Conservation (phyloP, 2,113 vertebrate species). For the Peromyscus maniculatus region DNA sequence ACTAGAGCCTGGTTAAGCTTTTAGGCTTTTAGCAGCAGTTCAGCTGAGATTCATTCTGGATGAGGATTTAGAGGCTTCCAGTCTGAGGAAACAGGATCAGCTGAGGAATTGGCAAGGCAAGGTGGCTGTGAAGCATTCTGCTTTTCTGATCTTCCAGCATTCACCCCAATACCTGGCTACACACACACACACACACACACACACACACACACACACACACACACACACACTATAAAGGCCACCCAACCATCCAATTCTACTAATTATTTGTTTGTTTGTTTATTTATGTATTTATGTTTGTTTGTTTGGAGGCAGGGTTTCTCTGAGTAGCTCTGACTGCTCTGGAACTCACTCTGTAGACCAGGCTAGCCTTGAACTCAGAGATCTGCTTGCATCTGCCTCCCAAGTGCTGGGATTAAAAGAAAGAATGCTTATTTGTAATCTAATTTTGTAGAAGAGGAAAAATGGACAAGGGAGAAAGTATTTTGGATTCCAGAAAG, state of each 20-base stretch:
- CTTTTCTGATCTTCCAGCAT: too few relatives aligned
- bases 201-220: too few relatives aligned
- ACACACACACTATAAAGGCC: not conserved
- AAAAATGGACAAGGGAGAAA: not conserved
- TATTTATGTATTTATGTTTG: too few relatives aligned
- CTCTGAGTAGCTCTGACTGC: not conserved
- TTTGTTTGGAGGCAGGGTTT: not conserved
- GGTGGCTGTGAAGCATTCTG: too few relatives aligned
- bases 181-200: too few relatives aligned
- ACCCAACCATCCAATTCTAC: not conserved
- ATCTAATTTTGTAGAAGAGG: slow-evolving; percentile 1
- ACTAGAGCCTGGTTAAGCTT: too few relatives aligned
- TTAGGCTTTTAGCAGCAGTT: too few relatives aligned
- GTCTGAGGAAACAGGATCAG: too few relatives aligned
- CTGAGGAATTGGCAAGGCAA: too few relatives aligned
- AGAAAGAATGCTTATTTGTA: not conserved
- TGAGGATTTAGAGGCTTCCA: too few relatives aligned
- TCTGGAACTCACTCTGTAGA: not conserved
- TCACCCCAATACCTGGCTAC: too few relatives aligned
- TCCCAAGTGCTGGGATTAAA: not conserved
- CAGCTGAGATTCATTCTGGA: too few relatives aligned
- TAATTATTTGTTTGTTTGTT: not conserved
- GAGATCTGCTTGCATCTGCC: not conserved
- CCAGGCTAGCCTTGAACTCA: not conserved
- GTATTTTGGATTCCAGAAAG: slow-evolving; percentile 54